Evolutionary conservation across 2,797 vertebrate genomes (phyloP).

Genomic region (Hemitrygon akajei): DNA sequence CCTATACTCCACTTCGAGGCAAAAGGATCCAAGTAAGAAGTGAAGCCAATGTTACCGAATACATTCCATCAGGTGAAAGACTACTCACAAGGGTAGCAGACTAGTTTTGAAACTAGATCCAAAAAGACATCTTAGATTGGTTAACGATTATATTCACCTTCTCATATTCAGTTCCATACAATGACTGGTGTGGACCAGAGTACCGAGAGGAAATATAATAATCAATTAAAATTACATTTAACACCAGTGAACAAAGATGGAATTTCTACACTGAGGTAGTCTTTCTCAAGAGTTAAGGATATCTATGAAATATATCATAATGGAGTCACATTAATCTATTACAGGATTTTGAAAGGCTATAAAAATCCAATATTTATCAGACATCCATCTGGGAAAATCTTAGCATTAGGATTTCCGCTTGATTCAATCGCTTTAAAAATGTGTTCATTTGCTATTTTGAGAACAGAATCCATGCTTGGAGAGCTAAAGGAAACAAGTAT

Average conservation of each 20-base stretch:
- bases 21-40: no score
- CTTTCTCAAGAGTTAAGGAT: neutral
- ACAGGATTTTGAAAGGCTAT: neutral
- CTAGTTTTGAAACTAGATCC: neutral
- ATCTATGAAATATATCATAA: neutral
- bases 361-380: neutral
- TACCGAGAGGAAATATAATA: no score
- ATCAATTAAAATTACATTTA: no score
- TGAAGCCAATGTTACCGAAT: neutral
- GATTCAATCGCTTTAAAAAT: neutral
- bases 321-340: neutral
- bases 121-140: no score
- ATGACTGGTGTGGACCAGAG: no score
- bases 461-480: neutral
- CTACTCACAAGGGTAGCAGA: neutral
- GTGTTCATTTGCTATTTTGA: neutral
- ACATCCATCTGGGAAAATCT: neutral
- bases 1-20: no score
- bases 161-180: no score
- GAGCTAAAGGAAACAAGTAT: neutral
- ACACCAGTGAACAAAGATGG: no score
- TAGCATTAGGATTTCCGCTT: neutral
- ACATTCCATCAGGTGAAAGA: neutral
- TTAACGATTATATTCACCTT: no score
- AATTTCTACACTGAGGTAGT: neutral